Base-by-base conservation (phyloP, 37 sponge, comb jelly and placozoan genomes). In the Aplysina aerophoba region DNA sequence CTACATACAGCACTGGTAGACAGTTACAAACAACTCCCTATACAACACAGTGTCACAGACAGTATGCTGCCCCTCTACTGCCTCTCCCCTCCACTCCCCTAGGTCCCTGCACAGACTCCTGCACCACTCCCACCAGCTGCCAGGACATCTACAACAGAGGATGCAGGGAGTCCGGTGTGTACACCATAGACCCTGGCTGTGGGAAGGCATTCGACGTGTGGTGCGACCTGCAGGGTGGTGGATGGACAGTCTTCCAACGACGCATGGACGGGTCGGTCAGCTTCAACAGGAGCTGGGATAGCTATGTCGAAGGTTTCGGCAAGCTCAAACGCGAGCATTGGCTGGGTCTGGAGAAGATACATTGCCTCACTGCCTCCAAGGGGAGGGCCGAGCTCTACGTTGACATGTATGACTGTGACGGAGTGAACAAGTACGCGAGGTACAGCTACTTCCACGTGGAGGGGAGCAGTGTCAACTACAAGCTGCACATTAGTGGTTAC, bases 181-280 rank as follows among this genome's bases (percentile, higher is more conserved):
- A 64, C 66, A 30, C 27, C 28, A 64, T 64, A 31, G 66, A 64
- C 31, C 66, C 66, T 6, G 28, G 66, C 31, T 25, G 30, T 30
- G 66, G 66, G 27, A 30, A 30, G 28, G 27, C 66, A 64, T 64
- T 64, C 66, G 11, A 64, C 66, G 66, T 64, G 66, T 64, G 30
- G 28, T 64, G 66, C 66, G 66, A 64, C 66, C 3, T 64, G 66
- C 28, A 64, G 66, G 30, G 28, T 25, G 66, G 66, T 31, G 66
- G 66, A 8, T 64, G 66, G 66, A 64, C 66, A 3, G 66, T 64
- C 27, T 64, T 64, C 31, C 66, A 64, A 64, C 66, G 66, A 25
- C 27, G 66, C 27, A 64, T 31, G 30, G 66, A 64, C 31, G 66
- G 66, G 8, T 64, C 66, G 8, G 66, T 12, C 5, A 64, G 8